Evolutionary conservation across 2,888 invertebrate genomes (phyloP).

Genomic region (Volucella inflata): DNA sequence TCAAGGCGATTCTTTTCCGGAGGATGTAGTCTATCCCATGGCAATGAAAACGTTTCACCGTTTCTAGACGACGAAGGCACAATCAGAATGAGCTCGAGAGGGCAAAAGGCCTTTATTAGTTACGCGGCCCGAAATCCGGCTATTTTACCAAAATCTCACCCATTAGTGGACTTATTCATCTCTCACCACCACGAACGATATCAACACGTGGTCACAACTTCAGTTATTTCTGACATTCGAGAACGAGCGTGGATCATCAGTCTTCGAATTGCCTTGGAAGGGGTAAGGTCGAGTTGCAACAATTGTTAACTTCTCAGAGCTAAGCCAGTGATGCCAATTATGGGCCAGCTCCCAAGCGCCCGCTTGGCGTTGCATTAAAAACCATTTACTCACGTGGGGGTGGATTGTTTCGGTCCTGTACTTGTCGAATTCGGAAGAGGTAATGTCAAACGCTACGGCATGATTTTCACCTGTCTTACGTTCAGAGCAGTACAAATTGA

Average conservation of each 20-base stretch:
- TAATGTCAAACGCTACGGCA: too few species aligned
- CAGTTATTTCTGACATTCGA: neutral
- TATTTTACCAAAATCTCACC: neutral
- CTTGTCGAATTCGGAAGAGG: neutral
- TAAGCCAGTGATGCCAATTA: neutral
- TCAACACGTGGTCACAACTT: neutral
- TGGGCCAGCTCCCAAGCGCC: slow-evolving; percentile 7
- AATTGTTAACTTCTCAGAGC: slow-evolving; percentile 12
- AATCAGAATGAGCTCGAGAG: neutral
- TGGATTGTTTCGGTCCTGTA: slow-evolving; percentile 1
- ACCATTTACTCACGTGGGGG: slow-evolving; percentile 12
- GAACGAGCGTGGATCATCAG: slow-evolving; percentile 10
- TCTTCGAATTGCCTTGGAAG: neutral
- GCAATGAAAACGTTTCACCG: neutral
- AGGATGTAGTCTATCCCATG: neutral
- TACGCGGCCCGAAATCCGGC: neutral
- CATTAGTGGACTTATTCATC: neutral
- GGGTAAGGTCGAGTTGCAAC: slow-evolving; percentile 4
- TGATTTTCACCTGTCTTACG: too few species aligned
- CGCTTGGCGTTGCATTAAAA: slow-evolving; percentile 4
- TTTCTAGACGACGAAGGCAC: neutral
- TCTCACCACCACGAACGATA: slow-evolving; percentile 12
- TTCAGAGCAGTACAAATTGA: too few species aligned
- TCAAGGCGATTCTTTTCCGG: neutral
- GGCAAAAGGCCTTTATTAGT: neutral